phyloP scores from a whole-genome alignment of 2,113 vertebrate species.

The Vimba vimba region DNA sequence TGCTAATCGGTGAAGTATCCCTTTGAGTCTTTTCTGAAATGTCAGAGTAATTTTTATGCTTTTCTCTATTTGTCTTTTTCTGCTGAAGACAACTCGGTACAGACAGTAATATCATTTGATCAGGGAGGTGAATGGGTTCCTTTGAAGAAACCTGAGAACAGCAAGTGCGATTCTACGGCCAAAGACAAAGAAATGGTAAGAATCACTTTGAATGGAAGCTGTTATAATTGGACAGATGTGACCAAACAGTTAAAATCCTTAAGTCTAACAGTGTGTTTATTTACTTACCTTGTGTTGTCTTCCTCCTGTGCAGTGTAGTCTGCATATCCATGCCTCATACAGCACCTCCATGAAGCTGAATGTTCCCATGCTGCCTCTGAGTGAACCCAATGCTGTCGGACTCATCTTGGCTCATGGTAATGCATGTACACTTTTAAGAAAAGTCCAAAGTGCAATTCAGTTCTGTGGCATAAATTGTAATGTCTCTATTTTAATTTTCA shows the following conservation, averaged over 20 bases:
- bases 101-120: slow-evolving; percentile 90
- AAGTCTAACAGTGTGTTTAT: slow-evolving; percentile 13
- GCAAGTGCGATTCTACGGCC: slow-evolving; percentile 83
- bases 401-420: slow-evolving; percentile 92
- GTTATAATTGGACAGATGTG: not conserved
- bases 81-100: slow-evolving; percentile 83
- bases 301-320: slow-evolving; percentile 84
- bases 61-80: slow-evolving; percentile 10
- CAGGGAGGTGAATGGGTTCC: slow-evolving; percentile 89
- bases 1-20: no score
- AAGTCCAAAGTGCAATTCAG: not conserved
- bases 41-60: not conserved
- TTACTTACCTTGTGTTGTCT: slow-evolving; percentile 41
- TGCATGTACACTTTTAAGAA: not conserved
- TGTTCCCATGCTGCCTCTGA: slow-evolving; percentile 88
- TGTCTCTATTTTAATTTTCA: not conserved
- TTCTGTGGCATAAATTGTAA: not conserved
- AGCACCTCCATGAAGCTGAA: slow-evolving; percentile 92
- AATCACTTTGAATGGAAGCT: not conserved
- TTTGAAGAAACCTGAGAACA: slow-evolving; percentile 83
- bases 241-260: not conserved
- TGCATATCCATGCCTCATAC: slow-evolving; percentile 92
- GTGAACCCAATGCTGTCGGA: slow-evolving; percentile 89
- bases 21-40: not conserved
- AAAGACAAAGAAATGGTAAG: slow-evolving; percentile 84